Evolutionary conservation across 2,797 vertebrate genomes (phyloP).

Genomic region (Xiphorhynchus erythropygius): DNA sequence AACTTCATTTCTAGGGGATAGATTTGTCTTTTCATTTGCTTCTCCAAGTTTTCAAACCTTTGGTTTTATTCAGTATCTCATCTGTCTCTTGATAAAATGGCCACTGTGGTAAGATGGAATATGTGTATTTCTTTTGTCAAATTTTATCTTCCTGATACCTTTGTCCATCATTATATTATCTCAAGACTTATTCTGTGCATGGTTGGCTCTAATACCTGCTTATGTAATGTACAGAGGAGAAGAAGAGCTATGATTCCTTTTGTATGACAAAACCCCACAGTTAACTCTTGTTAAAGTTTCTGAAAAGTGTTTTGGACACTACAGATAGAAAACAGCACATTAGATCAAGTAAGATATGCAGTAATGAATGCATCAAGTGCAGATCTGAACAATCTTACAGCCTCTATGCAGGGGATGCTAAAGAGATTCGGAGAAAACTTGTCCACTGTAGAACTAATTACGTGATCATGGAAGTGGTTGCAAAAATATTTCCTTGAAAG

Average conservation of each 20-base stretch:
- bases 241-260: background rate
- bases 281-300: background rate
- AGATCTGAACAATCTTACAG: background rate
- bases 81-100: background rate
- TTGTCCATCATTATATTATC: background rate
- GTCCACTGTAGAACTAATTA: background rate
- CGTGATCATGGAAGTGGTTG: background rate
- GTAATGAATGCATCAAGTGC: background rate
- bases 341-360: background rate
- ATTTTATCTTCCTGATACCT: background rate
- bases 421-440: background rate
- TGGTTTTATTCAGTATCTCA: background rate
- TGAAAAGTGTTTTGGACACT: background rate
- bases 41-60: background rate
- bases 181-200: background rate
- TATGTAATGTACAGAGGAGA: background rate
- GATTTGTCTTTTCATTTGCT: background rate
- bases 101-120: background rate
- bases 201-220: background rate
- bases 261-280: background rate
- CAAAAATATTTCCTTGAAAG: background rate
- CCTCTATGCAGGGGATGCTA: background rate
- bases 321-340: background rate
- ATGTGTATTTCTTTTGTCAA: background rate
- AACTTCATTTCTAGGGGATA: background rate